Conservation (phyloP, 2,797 vertebrate genomes). For the Acrocephalus scirpaceus region DNA sequence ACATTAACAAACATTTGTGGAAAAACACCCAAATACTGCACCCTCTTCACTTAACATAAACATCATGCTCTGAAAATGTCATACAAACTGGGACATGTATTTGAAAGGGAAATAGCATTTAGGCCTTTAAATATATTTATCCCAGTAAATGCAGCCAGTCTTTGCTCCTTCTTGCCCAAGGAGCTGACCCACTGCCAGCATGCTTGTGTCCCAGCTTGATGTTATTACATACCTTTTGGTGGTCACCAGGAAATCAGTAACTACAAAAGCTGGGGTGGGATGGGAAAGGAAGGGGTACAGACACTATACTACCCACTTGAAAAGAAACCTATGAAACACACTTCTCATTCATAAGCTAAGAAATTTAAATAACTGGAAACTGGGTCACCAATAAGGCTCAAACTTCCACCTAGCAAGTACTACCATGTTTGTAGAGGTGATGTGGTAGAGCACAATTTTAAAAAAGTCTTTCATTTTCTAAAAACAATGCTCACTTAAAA, state of each 20-base stretch:
- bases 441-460: not conserved
- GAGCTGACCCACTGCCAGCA: not conserved
- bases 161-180: not conserved
- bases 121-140: not conserved
- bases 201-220: not conserved
- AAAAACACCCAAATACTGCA: not conserved
- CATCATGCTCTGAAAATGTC: not conserved
- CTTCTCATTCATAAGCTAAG: not conserved
- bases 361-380: not conserved
- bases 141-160: not conserved
- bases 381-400: not conserved
- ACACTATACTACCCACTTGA: not conserved
- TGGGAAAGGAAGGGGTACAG: not conserved
- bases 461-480: not conserved
- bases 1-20: not conserved
- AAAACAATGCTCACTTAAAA: not conserved
- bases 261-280: accelerated
- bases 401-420: not conserved
- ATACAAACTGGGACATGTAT: not conserved
- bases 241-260: not conserved
- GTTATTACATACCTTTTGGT: accelerated
- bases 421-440: not conserved
- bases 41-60: not conserved
- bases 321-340: not conserved
- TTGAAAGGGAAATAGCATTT: not conserved